A percentile compares a stretch with the other conserved stretches of the same genome.
Conservation (phyloP, 2,888 invertebrate genomes). For the Mongoloraphidia duomilia region DNA sequence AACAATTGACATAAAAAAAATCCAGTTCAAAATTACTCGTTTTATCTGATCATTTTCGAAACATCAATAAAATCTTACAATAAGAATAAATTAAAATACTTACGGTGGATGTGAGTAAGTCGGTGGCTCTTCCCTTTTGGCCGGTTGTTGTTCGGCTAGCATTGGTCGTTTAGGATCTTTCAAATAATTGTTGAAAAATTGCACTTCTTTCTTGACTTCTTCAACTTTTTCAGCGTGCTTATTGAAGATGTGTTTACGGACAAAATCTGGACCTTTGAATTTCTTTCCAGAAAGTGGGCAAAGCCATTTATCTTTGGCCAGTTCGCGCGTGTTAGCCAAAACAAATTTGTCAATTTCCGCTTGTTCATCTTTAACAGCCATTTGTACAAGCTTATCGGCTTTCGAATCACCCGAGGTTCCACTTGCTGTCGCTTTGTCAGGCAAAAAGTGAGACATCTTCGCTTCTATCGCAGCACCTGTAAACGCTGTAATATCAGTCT, state of each 20-base stretch:
- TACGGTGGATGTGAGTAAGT: constrained; percentile 30
- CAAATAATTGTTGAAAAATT: constrained; percentile 94
- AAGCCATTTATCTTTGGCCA: constrained; percentile 96
- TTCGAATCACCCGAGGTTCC: constrained; percentile 38
- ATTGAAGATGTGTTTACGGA: constrained; percentile 94
- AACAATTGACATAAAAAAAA: not conserved
- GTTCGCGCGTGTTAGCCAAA: constrained; percentile 87
- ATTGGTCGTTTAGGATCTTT: constrained; percentile 89
- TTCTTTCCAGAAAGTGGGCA: constrained; percentile 98
- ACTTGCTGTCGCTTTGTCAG: constrained; percentile 62
- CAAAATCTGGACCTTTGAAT: constrained; percentile 97
- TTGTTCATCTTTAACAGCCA: constrained; percentile 35
- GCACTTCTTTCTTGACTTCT: constrained; percentile 91
- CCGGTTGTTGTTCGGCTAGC: constrained; percentile 67
- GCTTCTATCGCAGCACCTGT: constrained; percentile 71
- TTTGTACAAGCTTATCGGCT: constrained; percentile 22
- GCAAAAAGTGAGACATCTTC: constrained; percentile 83
- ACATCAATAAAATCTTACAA: not conserved
- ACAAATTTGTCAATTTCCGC: constrained; percentile 88
- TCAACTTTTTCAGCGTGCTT: constrained; percentile 95
- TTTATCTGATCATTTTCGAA: not conserved
- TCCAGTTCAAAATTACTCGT: constrained; percentile 1
- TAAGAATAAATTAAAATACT: constrained; percentile 14
- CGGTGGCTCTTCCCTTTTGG: constrained; percentile 32
- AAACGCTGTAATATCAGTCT: constrained; percentile 55